These are phyloP conservation scores for Pristionchus mayeri DNA, from an alignment of 2,888 invertebrate species.

Conservation along the genomic window DNA sequence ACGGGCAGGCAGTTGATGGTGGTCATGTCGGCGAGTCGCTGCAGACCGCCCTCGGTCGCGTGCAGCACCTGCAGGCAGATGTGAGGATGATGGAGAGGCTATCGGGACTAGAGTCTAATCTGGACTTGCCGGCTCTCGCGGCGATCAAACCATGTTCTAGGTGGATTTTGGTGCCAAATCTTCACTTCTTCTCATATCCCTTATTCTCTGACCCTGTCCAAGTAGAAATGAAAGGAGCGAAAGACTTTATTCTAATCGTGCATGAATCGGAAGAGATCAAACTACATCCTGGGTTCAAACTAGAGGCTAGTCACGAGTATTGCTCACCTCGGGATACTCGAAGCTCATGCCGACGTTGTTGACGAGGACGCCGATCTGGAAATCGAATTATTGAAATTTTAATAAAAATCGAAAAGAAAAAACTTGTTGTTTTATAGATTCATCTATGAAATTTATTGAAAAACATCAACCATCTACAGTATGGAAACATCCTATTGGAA, in stretches of 20 bases:
- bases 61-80: constrained; percentile 63
- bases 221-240: too few relatives aligned
- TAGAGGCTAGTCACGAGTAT: constrained; percentile 52
- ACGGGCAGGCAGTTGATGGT: constrained; percentile 87
- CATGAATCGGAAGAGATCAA: too few relatives aligned
- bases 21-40: constrained; percentile 80
- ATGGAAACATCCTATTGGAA: too few relatives aligned
- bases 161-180: too few relatives aligned
- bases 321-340: constrained; percentile 84
- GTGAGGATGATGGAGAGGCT: not conserved
- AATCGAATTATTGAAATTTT: not conserved
- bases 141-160: not conserved
- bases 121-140: not conserved
- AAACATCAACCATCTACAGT: not conserved
- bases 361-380: constrained; percentile 78
- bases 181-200: too few relatives aligned
- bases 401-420: too few relatives aligned
- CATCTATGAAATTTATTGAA: not conserved
- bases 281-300: too few relatives aligned
- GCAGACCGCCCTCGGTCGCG: constrained; percentile 68
- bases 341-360: constrained; percentile 94
- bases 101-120: constrained; percentile 21
- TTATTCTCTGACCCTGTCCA: too few relatives aligned
- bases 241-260: too few relatives aligned
- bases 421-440: too few relatives aligned